These are phyloP conservation scores for Erythrocercus mccallii DNA, from an alignment of 2,113 vertebrate species.

Conservation along the genomic window DNA sequence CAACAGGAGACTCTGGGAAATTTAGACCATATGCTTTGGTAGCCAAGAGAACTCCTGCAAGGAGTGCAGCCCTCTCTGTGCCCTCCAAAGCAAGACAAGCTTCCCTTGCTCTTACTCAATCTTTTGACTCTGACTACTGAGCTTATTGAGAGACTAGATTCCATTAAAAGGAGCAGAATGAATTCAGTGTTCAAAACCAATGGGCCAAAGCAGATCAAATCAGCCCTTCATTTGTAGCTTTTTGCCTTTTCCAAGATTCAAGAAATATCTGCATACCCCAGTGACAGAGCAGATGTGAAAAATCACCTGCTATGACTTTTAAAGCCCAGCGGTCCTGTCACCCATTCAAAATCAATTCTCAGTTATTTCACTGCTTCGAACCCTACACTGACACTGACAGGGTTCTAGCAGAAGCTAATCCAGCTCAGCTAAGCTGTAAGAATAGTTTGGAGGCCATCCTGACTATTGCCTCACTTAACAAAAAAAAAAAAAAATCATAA, in stretches of 20 bases:
- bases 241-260: neutral
- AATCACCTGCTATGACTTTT: constrained; percentile 43
- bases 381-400: neutral
- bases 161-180: constrained; percentile 14
- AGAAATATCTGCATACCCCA: neutral
- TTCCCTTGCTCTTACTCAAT: constrained; percentile 29
- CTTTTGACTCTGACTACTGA: constrained; percentile 5
- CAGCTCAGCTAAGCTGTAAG: neutral
- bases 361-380: neutral
- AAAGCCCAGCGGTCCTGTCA: neutral
- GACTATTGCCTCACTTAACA: neutral
- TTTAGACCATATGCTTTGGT: neutral
- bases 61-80: neutral
- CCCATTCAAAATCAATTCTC: constrained; percentile 31
- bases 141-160: constrained; percentile 7
- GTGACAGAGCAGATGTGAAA: constrained; percentile 35
- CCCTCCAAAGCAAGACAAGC: neutral
- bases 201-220: constrained; percentile 38
- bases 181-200: constrained; percentile 31
- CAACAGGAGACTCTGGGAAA: constrained; percentile 26
- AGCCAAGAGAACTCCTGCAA: constrained; percentile 15
- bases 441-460: neutral
- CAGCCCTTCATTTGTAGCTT: neutral
- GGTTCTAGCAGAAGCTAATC: constrained; percentile 5
- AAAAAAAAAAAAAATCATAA: neutral